Percentiles rank a stretch among this genome's conserved stretches.
Evolutionary conservation across 2,797 vertebrate species (phyloP).

Genomic region (Myotis myotis): DNA sequence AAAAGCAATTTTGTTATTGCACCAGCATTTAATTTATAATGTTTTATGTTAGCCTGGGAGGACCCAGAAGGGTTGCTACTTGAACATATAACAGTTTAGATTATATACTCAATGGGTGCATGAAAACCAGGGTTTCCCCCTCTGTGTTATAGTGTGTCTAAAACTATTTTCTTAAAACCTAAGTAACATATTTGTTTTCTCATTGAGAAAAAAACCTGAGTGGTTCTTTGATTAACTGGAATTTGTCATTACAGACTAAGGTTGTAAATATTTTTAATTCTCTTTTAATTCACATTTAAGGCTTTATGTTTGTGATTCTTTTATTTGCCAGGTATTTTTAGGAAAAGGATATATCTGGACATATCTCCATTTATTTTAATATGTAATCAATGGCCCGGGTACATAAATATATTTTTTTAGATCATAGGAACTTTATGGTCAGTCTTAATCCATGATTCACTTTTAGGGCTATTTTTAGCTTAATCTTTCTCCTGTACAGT

Average conservation of each 20-base stretch:
- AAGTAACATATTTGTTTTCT: background rate
- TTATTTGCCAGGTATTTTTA: background rate
- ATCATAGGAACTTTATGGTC: background rate
- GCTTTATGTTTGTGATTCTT: background rate
- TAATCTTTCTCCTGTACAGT: background rate
- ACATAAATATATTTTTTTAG: background rate
- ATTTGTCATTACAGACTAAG: background rate
- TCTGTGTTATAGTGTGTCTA: background rate
- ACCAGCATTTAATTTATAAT: background rate
- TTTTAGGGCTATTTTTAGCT: background rate
- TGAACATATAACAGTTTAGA: background rate
- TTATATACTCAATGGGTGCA: background rate
- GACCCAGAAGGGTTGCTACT: background rate
- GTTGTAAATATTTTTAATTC: background rate
- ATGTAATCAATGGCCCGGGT: background rate
- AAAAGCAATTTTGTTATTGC: background rate
- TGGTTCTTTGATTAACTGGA: background rate
- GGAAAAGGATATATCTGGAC: background rate
- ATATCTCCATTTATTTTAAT: constrained; percentile 35
- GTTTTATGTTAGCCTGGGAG: background rate
- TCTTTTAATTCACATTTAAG: constrained; percentile 9
- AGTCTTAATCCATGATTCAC: constrained; percentile 13
- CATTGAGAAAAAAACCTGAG: background rate
- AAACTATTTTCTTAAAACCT: background rate
- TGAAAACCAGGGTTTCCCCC: rapidly evolving